These are phyloP conservation scores for Lepilemur septentrionalis DNA, from an alignment of 2,797 vertebrate genomes.

Conservation along the genomic window DNA sequence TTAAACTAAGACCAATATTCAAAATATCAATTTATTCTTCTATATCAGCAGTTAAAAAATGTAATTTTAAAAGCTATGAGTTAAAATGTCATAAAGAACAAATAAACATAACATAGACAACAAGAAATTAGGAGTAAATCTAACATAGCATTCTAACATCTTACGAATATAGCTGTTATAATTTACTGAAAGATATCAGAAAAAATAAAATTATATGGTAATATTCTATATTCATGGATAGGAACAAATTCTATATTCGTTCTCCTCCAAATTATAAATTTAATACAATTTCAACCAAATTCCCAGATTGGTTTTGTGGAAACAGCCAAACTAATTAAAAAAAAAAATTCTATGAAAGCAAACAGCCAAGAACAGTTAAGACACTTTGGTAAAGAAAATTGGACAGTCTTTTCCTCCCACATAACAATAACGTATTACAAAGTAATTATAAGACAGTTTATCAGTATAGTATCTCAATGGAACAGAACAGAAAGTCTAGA, in stretches of 20 bases:
- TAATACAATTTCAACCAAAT: neutral
- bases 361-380: neutral
- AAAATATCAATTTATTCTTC: neutral
- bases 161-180: neutral
- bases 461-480: neutral
- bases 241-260: too few species aligned
- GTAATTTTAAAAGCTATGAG: neutral
- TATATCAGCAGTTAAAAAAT: neutral
- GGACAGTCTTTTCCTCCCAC: neutral
- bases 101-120: neutral
- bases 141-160: neutral
- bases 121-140: neutral
- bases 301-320: neutral
- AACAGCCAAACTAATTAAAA: neutral
- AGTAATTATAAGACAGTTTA: neutral
- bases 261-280: neutral
- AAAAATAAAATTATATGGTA: neutral
- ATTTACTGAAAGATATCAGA: neutral
- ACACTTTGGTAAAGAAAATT: neutral
- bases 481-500: neutral
- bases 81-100: neutral
- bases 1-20: neutral
- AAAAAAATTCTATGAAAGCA: neutral
- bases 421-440: neutral
- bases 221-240: neutral